phyloP scores from a whole-genome alignment of 1,140 invertebrate genomes.

The Drosophila nikananu region DNA sequence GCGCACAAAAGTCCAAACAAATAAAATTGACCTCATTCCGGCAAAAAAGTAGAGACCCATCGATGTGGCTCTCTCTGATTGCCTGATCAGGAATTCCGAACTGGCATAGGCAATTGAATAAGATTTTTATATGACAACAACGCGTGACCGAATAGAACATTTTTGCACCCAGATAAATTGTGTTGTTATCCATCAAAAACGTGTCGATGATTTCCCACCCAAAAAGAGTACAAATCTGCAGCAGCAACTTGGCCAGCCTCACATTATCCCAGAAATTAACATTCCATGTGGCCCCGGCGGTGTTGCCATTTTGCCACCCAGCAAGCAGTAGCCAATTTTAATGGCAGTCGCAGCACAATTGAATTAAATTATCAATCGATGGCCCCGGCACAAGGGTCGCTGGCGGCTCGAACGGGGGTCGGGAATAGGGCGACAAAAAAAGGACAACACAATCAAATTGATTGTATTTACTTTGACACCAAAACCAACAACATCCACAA shows the following conservation, averaged over 20 bases:
- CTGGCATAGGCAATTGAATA: slow-evolving; percentile 44
- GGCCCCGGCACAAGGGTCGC: slow-evolving; percentile 53
- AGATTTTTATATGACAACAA: slow-evolving; percentile 60
- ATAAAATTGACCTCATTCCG: slow-evolving; percentile 2
- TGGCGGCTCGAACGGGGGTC: neutral
- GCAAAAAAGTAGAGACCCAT: neutral
- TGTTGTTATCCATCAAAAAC: slow-evolving; percentile 56
- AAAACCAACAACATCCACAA: slow-evolving; percentile 55
- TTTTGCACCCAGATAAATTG: slow-evolving; percentile 27
- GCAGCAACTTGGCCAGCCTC: slow-evolving; percentile 48
- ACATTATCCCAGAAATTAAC: slow-evolving; percentile 64
- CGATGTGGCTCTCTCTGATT: slow-evolving; percentile 29
- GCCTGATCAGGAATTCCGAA: slow-evolving; percentile 50
- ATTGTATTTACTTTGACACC: slow-evolving; percentile 82
- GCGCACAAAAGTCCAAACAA: slow-evolving; percentile 6
- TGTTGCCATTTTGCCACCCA: slow-evolving; percentile 29
- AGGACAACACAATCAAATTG: slow-evolving; percentile 76
- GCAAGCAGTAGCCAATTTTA: slow-evolving; percentile 63
- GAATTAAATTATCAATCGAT: slow-evolving; percentile 82
- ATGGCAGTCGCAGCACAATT: slow-evolving; percentile 72
- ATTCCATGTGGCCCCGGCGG: slow-evolving; percentile 48
- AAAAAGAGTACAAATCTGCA: slow-evolving; percentile 32
- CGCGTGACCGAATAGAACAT: slow-evolving; percentile 43
- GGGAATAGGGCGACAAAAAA: slow-evolving; percentile 22
- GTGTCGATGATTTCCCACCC: slow-evolving; percentile 40